These are phyloP conservation scores for Abscondita cerata DNA, from an alignment of 2,888 invertebrate genomes.

Conservation along the genomic window DNA sequence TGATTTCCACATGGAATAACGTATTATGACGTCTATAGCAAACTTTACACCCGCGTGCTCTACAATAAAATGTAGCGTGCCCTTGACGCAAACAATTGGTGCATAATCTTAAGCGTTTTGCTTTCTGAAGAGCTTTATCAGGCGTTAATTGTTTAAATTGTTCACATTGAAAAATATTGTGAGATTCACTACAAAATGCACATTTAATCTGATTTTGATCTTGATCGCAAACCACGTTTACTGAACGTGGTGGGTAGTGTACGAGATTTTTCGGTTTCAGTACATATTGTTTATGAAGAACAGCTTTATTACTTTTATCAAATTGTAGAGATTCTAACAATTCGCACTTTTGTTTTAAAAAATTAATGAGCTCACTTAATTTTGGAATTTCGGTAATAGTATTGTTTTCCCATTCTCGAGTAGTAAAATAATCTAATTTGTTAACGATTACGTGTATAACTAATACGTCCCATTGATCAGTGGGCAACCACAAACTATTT, in stretches of 20 bases:
- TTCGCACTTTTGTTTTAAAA: neutral
- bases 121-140: neutral
- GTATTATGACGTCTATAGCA: neutral
- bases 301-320: neutral
- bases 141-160: neutral
- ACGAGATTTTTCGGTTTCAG: too few species aligned
- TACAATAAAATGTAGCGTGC: neutral
- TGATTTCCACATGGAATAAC: neutral
- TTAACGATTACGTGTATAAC: neutral
- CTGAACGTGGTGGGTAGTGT: too few species aligned
- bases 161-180: too few species aligned
- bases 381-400: too few species aligned
- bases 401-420: too few species aligned
- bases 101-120: neutral
- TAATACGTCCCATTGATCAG: neutral
- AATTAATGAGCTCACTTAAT: neutral
- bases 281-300: too few species aligned
- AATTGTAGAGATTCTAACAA: neutral
- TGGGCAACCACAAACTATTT: neutral
- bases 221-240: neutral
- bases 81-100: neutral
- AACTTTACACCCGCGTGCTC: neutral
- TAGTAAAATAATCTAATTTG: neutral
- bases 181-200: neutral
- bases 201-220: neutral